phyloP scores from a whole-genome alignment of 1,140 invertebrate genomes.

The Anastatus disparis region DNA sequence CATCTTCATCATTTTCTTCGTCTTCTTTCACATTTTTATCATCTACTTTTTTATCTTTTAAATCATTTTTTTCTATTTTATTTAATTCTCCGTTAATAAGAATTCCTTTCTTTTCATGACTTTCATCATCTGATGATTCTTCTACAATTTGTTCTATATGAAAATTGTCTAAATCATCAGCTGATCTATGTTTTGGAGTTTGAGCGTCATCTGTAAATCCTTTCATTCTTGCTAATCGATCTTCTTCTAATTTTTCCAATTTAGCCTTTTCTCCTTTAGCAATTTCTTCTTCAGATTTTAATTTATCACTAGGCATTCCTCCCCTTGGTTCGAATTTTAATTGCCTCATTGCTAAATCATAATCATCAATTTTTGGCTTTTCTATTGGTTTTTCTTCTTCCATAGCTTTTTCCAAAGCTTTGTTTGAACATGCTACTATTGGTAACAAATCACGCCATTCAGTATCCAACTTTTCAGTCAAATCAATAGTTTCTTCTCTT shows the following conservation, averaged over 20 bases:
- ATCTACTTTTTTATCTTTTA: slow-evolving; percentile 50
- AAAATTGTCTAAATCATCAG: slow-evolving; percentile 85
- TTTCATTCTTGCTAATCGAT: slow-evolving; percentile 81
- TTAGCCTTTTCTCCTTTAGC: slow-evolving; percentile 82
- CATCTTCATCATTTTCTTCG: slow-evolving; percentile 54
- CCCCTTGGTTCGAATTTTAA: slow-evolving; percentile 86
- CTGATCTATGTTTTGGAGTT: slow-evolving; percentile 69
- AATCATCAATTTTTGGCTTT: slow-evolving; percentile 75
- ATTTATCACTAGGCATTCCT: slow-evolving; percentile 79
- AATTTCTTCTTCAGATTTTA: slow-evolving; percentile 86
- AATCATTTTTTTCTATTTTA: slow-evolving; percentile 42
- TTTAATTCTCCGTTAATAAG: neutral
- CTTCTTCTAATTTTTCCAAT: slow-evolving; percentile 82
- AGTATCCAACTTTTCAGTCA: slow-evolving; percentile 88
- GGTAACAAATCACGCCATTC: slow-evolving; percentile 86
- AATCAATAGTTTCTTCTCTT: slow-evolving; percentile 83
- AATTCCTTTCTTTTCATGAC: slow-evolving; percentile 42
- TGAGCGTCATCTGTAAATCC: slow-evolving; percentile 66
- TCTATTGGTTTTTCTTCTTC: slow-evolving; percentile 62
- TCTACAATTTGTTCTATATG: slow-evolving; percentile 65
- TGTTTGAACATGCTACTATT: slow-evolving; percentile 69
- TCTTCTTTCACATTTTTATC: slow-evolving; percentile 49
- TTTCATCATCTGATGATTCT: slow-evolving; percentile 55
- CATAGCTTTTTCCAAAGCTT: slow-evolving; percentile 62
- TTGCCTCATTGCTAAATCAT: slow-evolving; percentile 83